A percentile compares a stretch with the other conserved stretches of the same genome.
Evolutionary conservation across 2,113 vertebrate genomes (phyloP).

Genomic region (Plotosus lineatus): DNA sequence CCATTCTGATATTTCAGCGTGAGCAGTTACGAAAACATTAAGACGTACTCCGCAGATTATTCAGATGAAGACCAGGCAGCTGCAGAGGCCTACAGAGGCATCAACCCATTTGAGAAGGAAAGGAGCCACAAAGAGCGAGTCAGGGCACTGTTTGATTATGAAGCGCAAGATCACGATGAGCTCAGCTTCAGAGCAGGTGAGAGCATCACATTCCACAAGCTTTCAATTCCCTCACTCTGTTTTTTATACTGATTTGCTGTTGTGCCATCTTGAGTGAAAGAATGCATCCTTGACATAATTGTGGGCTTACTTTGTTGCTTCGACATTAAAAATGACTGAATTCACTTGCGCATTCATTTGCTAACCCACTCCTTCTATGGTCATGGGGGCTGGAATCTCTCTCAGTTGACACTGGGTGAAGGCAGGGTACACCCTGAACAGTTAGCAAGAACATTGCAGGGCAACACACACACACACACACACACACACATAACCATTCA

Average conservation of each 20-base stretch:
- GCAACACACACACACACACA: too few relatives aligned
- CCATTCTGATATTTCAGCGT: conserved; percentile 70
- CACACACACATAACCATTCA: too few relatives aligned
- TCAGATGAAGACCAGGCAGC: conserved; percentile 87
- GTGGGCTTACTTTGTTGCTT: too few relatives aligned
- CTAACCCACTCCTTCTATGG: too few relatives aligned
- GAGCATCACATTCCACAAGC: background rate
- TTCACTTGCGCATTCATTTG: too few relatives aligned
- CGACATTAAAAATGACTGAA: too few relatives aligned
- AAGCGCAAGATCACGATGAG: conserved; percentile 94
- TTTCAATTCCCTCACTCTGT: background rate
- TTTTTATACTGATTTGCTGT: background rate
- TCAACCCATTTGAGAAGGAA: conserved; percentile 91
- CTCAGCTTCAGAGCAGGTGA: conserved; percentile 93
- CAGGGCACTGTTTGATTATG: conserved; percentile 91
- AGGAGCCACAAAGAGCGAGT: conserved; percentile 79
- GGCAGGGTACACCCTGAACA: too few relatives aligned
- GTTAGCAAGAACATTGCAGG: too few relatives aligned
- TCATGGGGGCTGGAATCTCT: too few relatives aligned
- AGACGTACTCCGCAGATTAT: conserved; percentile 85
- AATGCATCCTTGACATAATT: background rate
- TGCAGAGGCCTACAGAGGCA: conserved; percentile 77
- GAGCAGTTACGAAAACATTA: conserved; percentile 89
- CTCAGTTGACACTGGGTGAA: too few relatives aligned
- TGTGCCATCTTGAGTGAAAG: background rate